Base-by-base conservation (phyloP, 2,113 vertebrate genomes). In the Tachuris rubrigastra region DNA sequence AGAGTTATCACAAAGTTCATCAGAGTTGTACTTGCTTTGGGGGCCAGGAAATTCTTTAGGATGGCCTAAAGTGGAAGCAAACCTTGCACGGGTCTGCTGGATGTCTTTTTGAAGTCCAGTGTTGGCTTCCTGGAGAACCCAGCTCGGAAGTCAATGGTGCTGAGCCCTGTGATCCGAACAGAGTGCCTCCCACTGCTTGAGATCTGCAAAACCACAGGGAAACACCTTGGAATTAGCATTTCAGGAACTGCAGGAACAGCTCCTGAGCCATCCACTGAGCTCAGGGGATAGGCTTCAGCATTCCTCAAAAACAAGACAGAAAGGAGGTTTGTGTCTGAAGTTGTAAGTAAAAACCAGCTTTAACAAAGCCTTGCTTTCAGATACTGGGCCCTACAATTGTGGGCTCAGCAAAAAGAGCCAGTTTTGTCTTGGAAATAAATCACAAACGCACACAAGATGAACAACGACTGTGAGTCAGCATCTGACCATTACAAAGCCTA, bases 121-220 rank as follows among this genome's bases (percentile, higher is more conserved):
- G 99, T 99, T 63, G 98, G 98, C 52, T 97, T 99, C 96, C 97
- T 98, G 82, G 99, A 99, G 98, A 99, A 99, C 25, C 99, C 99
- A 67, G 98, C 98, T 67, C 99, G 97, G 94, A 99, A 99, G 94
- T 99, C 99, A n/a, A 99, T 99, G 41, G 98, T 99, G 97, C 99
- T 99, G 93, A 99, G 98, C 18, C 99, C 99, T 5, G 99, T 99
- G 90, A 99, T 99, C 22, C 99, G 99, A 46, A 99, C 97, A 1
- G 99, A 99, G 93, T 99, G 99, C 50, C 99, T 98, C 89, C 99
- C 99, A 69, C 97, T 98, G 96, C 99, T 99, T 2, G 98, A 98
- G 5, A 98, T 99, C 99, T 99, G 97, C 13, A 94, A 97, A 94
- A 50, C 27, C 60, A 63, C 60, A 63, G 39, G 39, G 18, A 42